Evolutionary conservation across 1,140 invertebrate genomes (phyloP), one percentile per base, ranked within the genome.

Genomic region (Drosophila micromelanica): DNA sequence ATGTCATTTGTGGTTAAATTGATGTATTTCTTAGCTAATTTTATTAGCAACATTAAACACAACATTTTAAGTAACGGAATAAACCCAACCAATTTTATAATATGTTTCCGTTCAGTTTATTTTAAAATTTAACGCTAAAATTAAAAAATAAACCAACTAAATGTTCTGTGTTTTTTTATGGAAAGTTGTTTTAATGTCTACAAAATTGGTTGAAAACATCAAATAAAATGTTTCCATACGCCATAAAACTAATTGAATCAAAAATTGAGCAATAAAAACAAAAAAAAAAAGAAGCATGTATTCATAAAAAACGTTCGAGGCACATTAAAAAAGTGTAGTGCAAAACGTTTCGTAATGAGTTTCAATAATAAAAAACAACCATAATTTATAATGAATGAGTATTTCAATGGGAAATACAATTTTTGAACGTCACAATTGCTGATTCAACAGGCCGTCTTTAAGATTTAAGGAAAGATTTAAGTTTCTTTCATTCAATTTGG

Each of bases 201-300:
- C 61, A 64, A 74, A 72, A 85, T 82, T 82, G 79, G 62, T 57
- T 63, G 52, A 75, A 73, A 80, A 87, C 78, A 87, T 86, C 77
- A 78, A 78, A 86, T 78, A 73, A 86, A 81, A 86, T 81, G 56
- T 78, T 85, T 49, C 49, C 68, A 70, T 64, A 62, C 45, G 69
- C 81, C 48, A 86, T 78, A 62, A 85, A 86, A 78, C 81, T 78
- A 87, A 86, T 86, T 86, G 82, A 87, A 86, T 87, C 30, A 87
- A 76, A 81, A 78, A 87, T 55, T 65, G 71, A 61, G 20, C 57
- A 70, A 84, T 84, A 71, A 82, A 71, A 6, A 45, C 35, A 27
- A 64, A 32, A 46, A 17, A 0, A 11, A 61, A 43, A 60, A 45
- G 61, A 60, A 61, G 46, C 32, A 23, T 23, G 15, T 48, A 12